phyloP scores from a whole-genome alignment of 2,888 invertebrate species.

The Parnassius glacialis region DNA sequence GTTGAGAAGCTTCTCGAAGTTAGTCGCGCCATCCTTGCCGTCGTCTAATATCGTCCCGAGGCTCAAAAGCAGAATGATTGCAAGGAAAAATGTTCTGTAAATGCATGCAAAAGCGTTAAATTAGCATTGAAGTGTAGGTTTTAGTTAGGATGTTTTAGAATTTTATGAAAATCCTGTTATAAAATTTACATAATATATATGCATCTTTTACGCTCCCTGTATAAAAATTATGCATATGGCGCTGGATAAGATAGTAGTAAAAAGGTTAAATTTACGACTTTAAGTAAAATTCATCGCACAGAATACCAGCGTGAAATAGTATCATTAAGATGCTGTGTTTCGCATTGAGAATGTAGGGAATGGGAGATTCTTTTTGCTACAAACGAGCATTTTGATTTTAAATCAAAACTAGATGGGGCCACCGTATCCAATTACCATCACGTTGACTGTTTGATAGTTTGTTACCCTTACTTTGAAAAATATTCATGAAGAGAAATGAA shows the following conservation, averaged over 20 bases:
- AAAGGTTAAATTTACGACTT: not conserved
- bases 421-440: too few species aligned
- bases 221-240: constrained; percentile 20
- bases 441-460: too few species aligned
- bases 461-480: too few species aligned
- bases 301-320: too few species aligned
- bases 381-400: too few species aligned
- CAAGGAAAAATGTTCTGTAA: constrained; percentile 70
- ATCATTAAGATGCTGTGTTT: too few species aligned
- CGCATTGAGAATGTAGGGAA: too few species aligned
- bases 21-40: constrained; percentile 64
- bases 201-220: constrained; percentile 6
- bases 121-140: not conserved
- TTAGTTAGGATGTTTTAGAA: constrained; percentile 9
- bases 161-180: constrained; percentile 5
- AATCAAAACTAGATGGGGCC: too few species aligned
- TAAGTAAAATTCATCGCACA: too few species aligned
- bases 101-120: not conserved
- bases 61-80: constrained; percentile 57
- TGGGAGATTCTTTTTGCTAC: too few species aligned
- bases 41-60: constrained; percentile 70
- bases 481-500: too few species aligned
- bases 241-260: constrained; percentile 4
- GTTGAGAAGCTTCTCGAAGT: constrained; percentile 72
- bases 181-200: constrained; percentile 21